phyloP scores from a whole-genome alignment of 2,113 vertebrate species.

The Athene cunicularia region DNA sequence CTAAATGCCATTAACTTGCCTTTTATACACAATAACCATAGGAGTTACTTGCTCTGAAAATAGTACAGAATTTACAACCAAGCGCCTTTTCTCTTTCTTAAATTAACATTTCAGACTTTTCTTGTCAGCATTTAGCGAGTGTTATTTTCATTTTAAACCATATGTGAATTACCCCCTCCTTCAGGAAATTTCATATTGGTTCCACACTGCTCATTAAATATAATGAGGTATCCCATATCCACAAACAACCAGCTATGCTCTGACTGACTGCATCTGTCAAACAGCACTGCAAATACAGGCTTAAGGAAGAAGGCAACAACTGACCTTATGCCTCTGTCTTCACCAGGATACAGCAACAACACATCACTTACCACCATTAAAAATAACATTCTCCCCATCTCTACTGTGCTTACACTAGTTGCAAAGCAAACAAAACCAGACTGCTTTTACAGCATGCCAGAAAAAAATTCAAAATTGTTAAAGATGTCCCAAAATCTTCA shows the following conservation, averaged over 20 bases:
- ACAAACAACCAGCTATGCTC: background rate
- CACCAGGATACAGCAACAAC: background rate
- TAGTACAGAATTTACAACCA: background rate
- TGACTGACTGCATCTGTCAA: constrained; percentile 32
- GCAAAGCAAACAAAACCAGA: background rate
- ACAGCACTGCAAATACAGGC: background rate
- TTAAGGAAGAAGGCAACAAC: background rate
- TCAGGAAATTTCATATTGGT: background rate
- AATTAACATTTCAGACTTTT: background rate
- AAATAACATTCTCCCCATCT: background rate
- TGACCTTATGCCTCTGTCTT: constrained; percentile 20
- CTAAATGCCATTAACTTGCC: background rate
- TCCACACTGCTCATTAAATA: constrained; percentile 54
- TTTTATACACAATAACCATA: background rate
- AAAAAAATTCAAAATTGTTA: background rate
- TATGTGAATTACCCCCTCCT: background rate
- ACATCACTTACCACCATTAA: background rate
- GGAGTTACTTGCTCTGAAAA: background rate
- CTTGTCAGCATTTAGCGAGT: background rate
- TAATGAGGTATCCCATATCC: constrained; percentile 40
- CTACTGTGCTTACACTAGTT: background rate
- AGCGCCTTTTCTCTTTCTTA: background rate
- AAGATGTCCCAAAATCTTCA: background rate
- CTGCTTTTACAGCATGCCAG: background rate
- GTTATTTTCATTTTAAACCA: background rate